Base-by-base conservation (phyloP, 2,888 invertebrate genomes). In the Dione juno region DNA sequence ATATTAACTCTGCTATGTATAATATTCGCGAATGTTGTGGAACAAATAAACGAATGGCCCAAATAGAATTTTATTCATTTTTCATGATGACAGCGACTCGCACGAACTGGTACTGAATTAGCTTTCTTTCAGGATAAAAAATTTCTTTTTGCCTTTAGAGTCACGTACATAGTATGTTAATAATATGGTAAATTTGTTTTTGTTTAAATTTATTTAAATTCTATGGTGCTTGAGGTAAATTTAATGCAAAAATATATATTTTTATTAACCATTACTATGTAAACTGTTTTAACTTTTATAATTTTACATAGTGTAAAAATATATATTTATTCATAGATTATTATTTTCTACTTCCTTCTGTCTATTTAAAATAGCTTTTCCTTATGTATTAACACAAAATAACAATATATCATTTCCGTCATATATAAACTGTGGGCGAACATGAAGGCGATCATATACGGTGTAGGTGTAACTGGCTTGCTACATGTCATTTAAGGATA, bases 51-150 rank as follows among this genome's bases (percentile, higher is more conserved):
- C 79, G 82, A 83, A 80, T 86, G 90, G 84, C 90, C 89, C 86
- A 84, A 86, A 91, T 89, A 86, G 84, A 78, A 86, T 86, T 91
- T 90, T 89, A 90, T 90, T 88, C 87, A 92, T 92, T 92, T 92
- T 92, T 92, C 91, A 92, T 77, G 85, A 81, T 84, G 84, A 88
- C 90, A 88, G 90, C 78, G 90, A 86, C 90, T 87, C 81, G 92
- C 78, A 90, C 92, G 79, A 79, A 82, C 89, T 92, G 92, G 92
- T 81, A 93, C 92, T 86, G 89, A 83, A 85, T 85, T 83, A 77
- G 78, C 80, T 82, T 86, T 89, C 90, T 90, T 92, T 92, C 82
- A 84, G 79, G 79, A 77, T 75, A 76, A 79, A 67, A 73, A 80
- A 73, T 69, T 76, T 75, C 68, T 75, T 77, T 75, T 77, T 70